Base-by-base conservation (phyloP, 1,140 invertebrate species). In the Drosophila murphyi region DNA sequence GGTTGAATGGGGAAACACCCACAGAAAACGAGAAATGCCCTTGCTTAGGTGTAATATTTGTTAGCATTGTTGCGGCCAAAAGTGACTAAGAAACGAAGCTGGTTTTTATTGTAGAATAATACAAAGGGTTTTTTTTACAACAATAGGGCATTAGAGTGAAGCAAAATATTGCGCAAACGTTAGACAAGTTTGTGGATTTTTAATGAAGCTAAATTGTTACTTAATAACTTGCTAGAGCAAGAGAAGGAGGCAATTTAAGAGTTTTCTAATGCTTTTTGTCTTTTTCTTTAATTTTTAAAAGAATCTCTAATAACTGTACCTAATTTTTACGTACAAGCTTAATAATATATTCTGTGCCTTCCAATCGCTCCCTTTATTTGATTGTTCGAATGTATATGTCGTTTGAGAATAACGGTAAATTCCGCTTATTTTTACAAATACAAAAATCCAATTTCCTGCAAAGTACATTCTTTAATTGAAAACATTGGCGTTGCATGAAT, bases 401-500 rank as follows among this genome's bases (percentile, higher is more conserved):
- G 0, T 20, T 20, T 52, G 32, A 20, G n/a, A n/a, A 5, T n/a
- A 52, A 32, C 32, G 12, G n/a, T n/a, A 34, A 20, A 52, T 34
- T 7, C 20, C 20, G 1, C 0, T n/a, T 32, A 32, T 51, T 32
- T 48, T 5, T 51, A 5, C 1, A 29, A 51, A 52, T n/a, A 34
- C 8, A 10, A 34, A 52, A 41, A 7, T 3, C 39, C 39, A 43
- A 43, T 43, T n/a, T 0, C 5, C 2, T 3, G 5, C 51, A 20
- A 20, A 35, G 32, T 12, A 12, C 6, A 10, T 8, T 31, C n/a
- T 65, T 57, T 68, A 72, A 72, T 68, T 60, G 47, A 32, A 48
- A 35, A 60, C 43, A 48, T 5, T 31, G 7, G 2, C 32, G 31
- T 35, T 28, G 39, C 54, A 60, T 72, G 63, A 73, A 59, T 73